phyloP scores from a whole-genome alignment of 2,888 invertebrate species.

The Horisme vitalbata region DNA sequence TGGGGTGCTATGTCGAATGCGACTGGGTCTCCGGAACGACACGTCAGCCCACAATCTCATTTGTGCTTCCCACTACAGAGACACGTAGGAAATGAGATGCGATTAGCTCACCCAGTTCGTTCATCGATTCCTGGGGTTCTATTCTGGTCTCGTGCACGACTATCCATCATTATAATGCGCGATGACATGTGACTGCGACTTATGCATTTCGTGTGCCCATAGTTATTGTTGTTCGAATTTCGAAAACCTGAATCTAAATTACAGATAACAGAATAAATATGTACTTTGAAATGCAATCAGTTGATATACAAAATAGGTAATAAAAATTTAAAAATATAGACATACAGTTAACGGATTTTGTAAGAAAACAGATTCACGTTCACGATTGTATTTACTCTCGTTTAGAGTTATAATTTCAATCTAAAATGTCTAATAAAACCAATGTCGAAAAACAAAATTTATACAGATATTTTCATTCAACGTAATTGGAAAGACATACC shows the following conservation, averaged over 20 bases:
- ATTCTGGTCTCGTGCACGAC: conserved; percentile 14
- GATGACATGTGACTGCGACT: conserved; percentile 5
- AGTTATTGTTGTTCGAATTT: neutral
- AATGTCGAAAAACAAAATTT: neutral
- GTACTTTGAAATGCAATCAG: too few species aligned
- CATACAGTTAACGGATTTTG: too few species aligned
- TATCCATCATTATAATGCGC: conserved; percentile 16
- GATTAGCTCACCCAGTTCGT: conserved; percentile 60
- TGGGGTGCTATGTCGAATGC: conserved; percentile 49
- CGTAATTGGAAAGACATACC: conserved; percentile 22
- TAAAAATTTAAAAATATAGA: too few species aligned
- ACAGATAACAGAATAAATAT: too few species aligned
- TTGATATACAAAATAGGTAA: too few species aligned
- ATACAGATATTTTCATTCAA: conserved; percentile 12
- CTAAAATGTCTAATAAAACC: too few species aligned
- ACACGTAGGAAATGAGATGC: conserved; percentile 72
- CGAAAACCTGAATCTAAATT: too few species aligned
- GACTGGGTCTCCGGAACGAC: conserved; percentile 60
- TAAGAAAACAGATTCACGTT: too few species aligned
- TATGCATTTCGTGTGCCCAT: conserved; percentile 1
- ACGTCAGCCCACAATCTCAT: conserved; percentile 69
- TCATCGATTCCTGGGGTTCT: conserved; percentile 20
- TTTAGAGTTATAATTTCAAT: too few species aligned
- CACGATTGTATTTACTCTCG: too few species aligned
- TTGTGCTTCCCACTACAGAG: conserved; percentile 66